Base-by-base conservation (phyloP, 2,888 invertebrate genomes). In the Parnassius mnemosyne region DNA sequence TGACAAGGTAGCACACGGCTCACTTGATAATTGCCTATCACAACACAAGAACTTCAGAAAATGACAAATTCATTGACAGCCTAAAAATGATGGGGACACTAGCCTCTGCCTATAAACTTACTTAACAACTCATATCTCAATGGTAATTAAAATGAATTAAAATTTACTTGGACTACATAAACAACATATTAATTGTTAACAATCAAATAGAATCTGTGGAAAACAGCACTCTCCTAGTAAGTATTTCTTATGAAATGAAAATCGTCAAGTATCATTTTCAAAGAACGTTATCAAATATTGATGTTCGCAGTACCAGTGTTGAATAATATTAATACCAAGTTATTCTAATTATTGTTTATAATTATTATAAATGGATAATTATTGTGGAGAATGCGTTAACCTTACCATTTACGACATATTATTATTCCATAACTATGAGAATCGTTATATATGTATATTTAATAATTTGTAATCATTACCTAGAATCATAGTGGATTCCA, bases 301-400 rank as follows among this genome's bases (percentile, higher is more conserved):
- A 58, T 12, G 20, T 49, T 53, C 53, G 47, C 13, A 57, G 43
- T 57, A 49, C 11, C 12, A 16, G 13, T 49, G 13, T 49, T 11
- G 11, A 43, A 43, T 43, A 43, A 44, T 25, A 53, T 57, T 47
- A 62, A 34, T 34, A 42, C 47, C 57, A 10, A 46, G 43, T 11
- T 57, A 47, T 58, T 56, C 57, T 46, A 25, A 53, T 51, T 47
- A 52, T 57, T 61, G 43, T 58, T 64, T 57, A 57, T 34, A 52
- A 53, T 60, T 47, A 53, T 59, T 47, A 47, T 54, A 53, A 62
- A 56, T 57, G 41, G 16, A 57, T 57, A 59, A 62, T 64, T 58
- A 13, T 41, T 34, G 12, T 43, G 43, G 51, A 64, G 55, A 54
- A 52, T 55, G 42, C 42, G 7, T n/a, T 53, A n/a, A 60, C n/a